Conservation (phyloP, 2,888 invertebrate genomes). For the Aporophyla nigra region DNA sequence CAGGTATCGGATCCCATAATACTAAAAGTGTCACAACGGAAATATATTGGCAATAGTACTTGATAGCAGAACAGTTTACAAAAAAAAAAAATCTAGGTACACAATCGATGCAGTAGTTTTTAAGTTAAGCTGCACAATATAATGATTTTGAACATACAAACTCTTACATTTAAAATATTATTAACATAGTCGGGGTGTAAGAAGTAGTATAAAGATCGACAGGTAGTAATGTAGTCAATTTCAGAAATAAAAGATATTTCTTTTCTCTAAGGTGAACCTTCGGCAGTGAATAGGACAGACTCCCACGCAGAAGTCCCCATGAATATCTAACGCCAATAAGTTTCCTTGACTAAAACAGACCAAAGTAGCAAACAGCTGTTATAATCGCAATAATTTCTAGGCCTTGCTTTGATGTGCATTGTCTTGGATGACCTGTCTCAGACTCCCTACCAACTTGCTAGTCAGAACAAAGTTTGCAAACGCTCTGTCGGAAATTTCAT, state of each 20-base stretch:
- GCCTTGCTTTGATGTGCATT: conserved; percentile 75
- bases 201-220: too few species aligned
- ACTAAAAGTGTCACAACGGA: conserved; percentile 18
- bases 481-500: conserved; percentile 83
- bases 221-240: neutral
- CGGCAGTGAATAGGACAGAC: neutral
- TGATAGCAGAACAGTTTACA: neutral
- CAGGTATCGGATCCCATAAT: neutral
- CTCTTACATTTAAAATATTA: too few species aligned
- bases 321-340: conserved; percentile 35
- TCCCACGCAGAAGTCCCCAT: neutral
- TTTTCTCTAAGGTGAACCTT: too few species aligned
- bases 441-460: conserved; percentile 75
- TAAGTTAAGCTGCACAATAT: neutral
- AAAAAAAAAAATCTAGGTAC: too few species aligned
- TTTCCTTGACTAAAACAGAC: conserved; percentile 13
- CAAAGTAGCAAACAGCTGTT: conserved; percentile 44
- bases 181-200: too few species aligned
- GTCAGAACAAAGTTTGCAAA: conserved; percentile 79
- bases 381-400: conserved; percentile 67
- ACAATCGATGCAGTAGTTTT: neutral
- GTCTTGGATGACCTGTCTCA: conserved; percentile 75
- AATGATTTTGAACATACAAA: too few species aligned
- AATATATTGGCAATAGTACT: conserved; percentile 1
- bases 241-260: neutral